Evolutionary conservation across 2,888 invertebrate genomes (phyloP).

Genomic region (Druceiella hillmani): DNA sequence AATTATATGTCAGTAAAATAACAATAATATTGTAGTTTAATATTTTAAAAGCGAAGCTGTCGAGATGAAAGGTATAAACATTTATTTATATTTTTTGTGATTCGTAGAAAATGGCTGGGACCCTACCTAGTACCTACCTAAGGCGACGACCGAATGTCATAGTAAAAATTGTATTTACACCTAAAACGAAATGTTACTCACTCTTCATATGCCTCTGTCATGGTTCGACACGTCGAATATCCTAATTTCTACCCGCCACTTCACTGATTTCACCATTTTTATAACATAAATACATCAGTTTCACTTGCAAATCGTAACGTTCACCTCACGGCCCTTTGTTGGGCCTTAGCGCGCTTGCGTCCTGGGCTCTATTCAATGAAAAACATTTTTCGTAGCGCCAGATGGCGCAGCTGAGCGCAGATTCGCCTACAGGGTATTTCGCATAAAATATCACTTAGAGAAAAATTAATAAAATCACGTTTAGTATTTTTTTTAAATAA

Average conservation of each 20-base stretch:
- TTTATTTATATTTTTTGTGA: conserved; percentile 33
- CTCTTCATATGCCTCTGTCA: conserved; percentile 90
- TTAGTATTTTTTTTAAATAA: conserved; percentile 1
- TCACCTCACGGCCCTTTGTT: conserved; percentile 50
- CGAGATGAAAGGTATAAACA: too few species aligned
- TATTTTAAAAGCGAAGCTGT: too few species aligned
- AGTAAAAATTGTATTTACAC: conserved; percentile 35
- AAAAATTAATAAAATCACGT: not conserved
- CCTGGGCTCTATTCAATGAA: conserved; percentile 33
- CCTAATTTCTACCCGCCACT: conserved; percentile 78
- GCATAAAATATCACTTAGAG: not conserved
- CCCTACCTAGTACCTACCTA: conserved; percentile 37
- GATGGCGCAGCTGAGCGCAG: conserved; percentile 32
- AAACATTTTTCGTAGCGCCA: not conserved
- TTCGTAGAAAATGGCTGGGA: conserved; percentile 48
- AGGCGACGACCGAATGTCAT: conserved; percentile 34
- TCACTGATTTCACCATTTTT: conserved; percentile 80
- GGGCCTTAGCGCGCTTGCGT: conserved; percentile 42
- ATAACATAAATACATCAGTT: conserved; percentile 70
- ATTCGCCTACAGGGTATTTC: not conserved
- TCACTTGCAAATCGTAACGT: conserved; percentile 42
- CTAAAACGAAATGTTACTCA: conserved; percentile 59
- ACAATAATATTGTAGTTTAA: too few species aligned
- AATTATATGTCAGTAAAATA: too few species aligned
- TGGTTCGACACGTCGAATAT: conserved; percentile 79